Percentiles rank a stretch among this genome's conserved stretches.
phyloP scores from a whole-genome alignment of 2,888 invertebrate species.

The Scrobipalpa atriplicella region DNA sequence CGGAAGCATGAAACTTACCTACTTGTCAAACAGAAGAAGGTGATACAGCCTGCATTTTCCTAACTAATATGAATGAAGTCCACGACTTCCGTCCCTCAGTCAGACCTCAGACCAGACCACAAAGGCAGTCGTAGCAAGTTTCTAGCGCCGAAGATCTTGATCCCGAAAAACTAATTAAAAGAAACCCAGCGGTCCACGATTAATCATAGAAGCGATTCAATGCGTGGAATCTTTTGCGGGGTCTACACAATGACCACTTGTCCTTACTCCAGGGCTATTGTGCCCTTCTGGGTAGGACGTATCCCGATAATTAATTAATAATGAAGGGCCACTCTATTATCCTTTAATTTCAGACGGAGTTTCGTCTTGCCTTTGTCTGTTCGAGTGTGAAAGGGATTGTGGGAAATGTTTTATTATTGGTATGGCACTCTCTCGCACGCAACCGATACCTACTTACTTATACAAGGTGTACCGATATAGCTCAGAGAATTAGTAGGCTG shows the following conservation, averaged over 20 bases:
- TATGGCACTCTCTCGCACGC: no score
- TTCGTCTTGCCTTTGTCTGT: constrained; percentile 4
- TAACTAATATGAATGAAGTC: no score
- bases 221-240: constrained; percentile 43
- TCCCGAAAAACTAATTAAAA: constrained; percentile 22
- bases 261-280: constrained; percentile 47
- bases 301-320: constrained; percentile 61
- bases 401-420: neutral
- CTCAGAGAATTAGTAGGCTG: no score
- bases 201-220: constrained; percentile 42
- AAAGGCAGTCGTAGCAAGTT: no score
- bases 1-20: no score
- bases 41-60: no score
- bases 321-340: constrained; percentile 57
- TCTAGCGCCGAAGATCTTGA: no score
- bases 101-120: no score
- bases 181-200: constrained; percentile 33
- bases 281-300: constrained; percentile 51
- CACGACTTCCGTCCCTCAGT: no score
- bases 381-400: constrained; percentile 13
- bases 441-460: no score
- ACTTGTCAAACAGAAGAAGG: no score
- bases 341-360: constrained; percentile 43
- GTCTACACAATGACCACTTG: constrained; percentile 48
- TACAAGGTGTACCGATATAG: no score